Evolutionary conservation across 2,888 invertebrate species (phyloP), one percentile per base, ranked within the genome.

Genomic region (Seira sanloemensis): DNA sequence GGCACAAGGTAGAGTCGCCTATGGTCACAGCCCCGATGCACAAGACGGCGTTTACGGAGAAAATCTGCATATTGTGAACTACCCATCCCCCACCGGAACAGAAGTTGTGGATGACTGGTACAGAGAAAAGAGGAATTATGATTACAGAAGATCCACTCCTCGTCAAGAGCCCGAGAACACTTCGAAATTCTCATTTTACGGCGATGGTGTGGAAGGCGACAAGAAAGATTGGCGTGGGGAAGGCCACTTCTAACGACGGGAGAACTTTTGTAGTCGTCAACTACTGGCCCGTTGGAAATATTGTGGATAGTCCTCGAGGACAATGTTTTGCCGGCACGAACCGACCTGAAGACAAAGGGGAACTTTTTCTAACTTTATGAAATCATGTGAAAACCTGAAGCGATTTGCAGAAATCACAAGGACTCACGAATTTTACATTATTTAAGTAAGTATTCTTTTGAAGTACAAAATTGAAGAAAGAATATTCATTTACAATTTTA

Each of bases 191-290:
- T 1, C 80, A 79, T 37, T 86, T 86, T 21, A 80, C 86, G 1
- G 86, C 86, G 2, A 23, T 86, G 0, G 18, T 86, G 2, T 86
- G 86, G 86, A 80, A 74, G 26, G 67, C 68, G 0, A 84, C 84
- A 25, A 76, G 50, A 4, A 73, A 65, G 25, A 66, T 86, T 19
- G 86, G 86, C 1, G 80, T 86, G 2, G 86, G 86, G 12, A 86
- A 86, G 16, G 79, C 86, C 0, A 74, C 71, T 9, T 26, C 77
- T 5, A 74, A 68, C 54, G 78, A 84, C 27, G 86, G 86, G n/a
- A 62, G 74, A 21, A 74, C 84, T 16, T 86, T 77, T 68, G 77
- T 86, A 21, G 86, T 86, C 0, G 77, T 72, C 0, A 62, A 50
- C 9, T 71, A 73, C 21, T 82, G 26, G 23, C 23, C 16, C 2